Percentiles rank a stretch among this genome's conserved stretches.
Conservation (phyloP, 2,888 invertebrate genomes). For the Drosophila gaucha region DNA sequence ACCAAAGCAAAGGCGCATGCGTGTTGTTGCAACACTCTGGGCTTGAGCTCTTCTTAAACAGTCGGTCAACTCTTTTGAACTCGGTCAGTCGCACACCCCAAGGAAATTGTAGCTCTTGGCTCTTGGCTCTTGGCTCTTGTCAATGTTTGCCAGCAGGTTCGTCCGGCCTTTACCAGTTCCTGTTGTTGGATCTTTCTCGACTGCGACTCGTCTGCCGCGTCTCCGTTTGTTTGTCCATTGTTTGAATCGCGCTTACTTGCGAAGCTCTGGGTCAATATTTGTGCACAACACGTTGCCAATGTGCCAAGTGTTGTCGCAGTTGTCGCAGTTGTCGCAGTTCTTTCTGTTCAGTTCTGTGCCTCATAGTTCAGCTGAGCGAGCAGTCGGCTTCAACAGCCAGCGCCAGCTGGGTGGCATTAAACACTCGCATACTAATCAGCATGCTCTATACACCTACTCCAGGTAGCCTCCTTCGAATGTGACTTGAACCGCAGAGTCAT, state of each 20-base stretch:
- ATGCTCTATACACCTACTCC: background rate
- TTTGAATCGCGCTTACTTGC: conserved; percentile 82
- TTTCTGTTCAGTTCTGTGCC: conserved; percentile 1
- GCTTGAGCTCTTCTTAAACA: conserved; percentile 68
- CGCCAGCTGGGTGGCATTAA: conserved; percentile 52
- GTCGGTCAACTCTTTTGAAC: conserved; percentile 31
- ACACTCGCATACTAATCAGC: conserved; percentile 47
- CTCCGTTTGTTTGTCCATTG: conserved; percentile 71
- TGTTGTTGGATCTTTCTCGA: conserved; percentile 4
- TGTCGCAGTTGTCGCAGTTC: conserved; percentile 4
- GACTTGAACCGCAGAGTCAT: conserved; percentile 32
- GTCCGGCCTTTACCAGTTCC: conserved; percentile 37
- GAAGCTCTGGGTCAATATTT: conserved; percentile 78
- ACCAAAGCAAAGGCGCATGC: conserved; percentile 22
- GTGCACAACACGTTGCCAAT: conserved; percentile 79
- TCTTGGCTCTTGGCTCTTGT: conserved; percentile 24
- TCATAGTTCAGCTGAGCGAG: conserved; percentile 4
- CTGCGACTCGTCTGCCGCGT: background rate
- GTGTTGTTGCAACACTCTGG: conserved; percentile 22
- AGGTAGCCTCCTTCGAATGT: conserved; percentile 14
- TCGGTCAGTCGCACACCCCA: conserved; percentile 56
- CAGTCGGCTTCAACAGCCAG: conserved; percentile 14
- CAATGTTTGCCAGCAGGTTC: conserved; percentile 59
- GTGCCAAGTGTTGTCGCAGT: conserved; percentile 69
- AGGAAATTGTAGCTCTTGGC: conserved; percentile 60